These are phyloP conservation scores for Macrosiphum euphorbiae DNA, from an alignment of 2,888 invertebrate genomes.

Conservation along the genomic window DNA sequence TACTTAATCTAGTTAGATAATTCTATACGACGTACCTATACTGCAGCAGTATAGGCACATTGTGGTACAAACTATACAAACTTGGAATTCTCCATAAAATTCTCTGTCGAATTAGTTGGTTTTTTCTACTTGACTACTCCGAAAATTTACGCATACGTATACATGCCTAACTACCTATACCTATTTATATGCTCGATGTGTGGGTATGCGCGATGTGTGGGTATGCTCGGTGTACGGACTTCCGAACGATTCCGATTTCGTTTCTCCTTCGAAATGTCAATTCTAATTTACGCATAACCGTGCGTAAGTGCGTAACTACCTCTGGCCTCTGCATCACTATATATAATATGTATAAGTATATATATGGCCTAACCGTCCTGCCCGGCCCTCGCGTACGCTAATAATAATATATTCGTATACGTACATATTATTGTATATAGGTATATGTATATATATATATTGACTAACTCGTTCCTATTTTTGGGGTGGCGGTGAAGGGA, in stretches of 20 bases:
- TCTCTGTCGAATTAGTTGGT: no score
- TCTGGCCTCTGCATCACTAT: not conserved
- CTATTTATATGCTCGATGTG: no score
- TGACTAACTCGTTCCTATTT: not conserved
- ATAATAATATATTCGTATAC: not conserved
- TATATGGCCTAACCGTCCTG: not conserved
- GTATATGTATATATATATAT: not conserved
- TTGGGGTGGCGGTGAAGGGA: not conserved
- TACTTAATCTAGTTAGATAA: no score
- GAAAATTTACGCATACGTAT: not conserved
- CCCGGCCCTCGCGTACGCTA: not conserved
- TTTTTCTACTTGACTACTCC: no score
- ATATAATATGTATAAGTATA: not conserved
- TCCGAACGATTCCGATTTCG: not conserved
- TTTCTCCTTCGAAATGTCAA: constrained; percentile 24
- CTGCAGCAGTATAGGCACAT: no score
- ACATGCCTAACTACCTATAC: not conserved
- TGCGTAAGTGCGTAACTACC: not conserved
- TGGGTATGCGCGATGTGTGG: not conserved
- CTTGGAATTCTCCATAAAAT: no score
- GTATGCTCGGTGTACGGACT: not conserved
- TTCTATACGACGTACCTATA: no score
- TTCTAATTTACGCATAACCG: not conserved
- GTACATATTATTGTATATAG: not conserved
- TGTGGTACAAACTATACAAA: no score